Conservation (phyloP, 1,140 invertebrate species). For the Zaprionus inermis region DNA sequence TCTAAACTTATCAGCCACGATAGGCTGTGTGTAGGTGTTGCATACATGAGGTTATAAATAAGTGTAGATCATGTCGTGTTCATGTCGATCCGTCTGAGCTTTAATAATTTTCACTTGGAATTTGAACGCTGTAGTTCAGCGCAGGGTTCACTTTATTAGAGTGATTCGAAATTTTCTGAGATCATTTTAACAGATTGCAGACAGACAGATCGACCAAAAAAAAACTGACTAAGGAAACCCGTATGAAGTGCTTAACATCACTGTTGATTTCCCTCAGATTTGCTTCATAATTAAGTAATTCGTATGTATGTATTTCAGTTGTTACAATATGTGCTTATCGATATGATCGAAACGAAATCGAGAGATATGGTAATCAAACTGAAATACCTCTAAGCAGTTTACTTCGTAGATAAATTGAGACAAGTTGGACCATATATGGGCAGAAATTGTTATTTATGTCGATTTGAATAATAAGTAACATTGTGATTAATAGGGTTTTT, state of each 20-base stretch:
- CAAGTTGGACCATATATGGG: neutral
- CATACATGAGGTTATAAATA: conserved; percentile 60
- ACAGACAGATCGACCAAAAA: neutral
- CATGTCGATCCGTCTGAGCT: conserved; percentile 51
- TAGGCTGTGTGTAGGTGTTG: conserved; percentile 48
- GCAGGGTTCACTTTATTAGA: conserved; percentile 57
- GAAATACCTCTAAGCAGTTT: neutral
- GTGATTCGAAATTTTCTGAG: conserved; percentile 56
- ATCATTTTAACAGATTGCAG: conserved; percentile 50
- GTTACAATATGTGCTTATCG: conserved; percentile 16
- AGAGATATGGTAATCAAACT: neutral
- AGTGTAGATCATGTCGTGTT: conserved; percentile 63
- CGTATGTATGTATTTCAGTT: conserved; percentile 2
- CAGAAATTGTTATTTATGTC: neutral
- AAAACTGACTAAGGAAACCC: conserved; percentile 24
- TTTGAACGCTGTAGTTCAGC: conserved; percentile 66
- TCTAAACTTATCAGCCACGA: conserved; percentile 63
- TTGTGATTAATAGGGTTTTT: neutral
- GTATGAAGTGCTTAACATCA: conserved; percentile 58
- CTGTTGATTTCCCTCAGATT: conserved; percentile 10
- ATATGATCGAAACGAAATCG: conserved; percentile 18
- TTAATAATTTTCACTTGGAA: conserved; percentile 75
- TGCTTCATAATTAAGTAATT: conserved; percentile 28
- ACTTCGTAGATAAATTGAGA: neutral
- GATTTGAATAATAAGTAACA: neutral